Conservation (phyloP, 2,888 invertebrate genomes). For the Polymixis flavicincta region DNA sequence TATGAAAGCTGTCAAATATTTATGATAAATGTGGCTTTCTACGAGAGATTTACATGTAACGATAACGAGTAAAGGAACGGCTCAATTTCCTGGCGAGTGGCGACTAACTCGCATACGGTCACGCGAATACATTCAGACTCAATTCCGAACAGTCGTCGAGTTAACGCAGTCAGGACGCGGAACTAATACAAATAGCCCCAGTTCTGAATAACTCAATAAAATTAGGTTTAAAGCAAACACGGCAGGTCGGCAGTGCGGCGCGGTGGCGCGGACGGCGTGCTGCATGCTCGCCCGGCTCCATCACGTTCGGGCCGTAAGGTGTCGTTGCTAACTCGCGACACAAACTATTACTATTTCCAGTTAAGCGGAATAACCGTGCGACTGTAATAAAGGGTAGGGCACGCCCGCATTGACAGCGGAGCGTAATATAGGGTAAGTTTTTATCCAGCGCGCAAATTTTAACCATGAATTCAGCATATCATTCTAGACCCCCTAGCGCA, state of each 20-base stretch:
- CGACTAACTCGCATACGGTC: constrained; percentile 49
- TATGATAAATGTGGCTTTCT: constrained; percentile 61
- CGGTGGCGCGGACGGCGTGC: too few relatives aligned
- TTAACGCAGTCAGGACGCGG: constrained; percentile 67
- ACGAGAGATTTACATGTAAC: constrained; percentile 48
- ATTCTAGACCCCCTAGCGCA: too few relatives aligned
- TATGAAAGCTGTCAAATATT: constrained; percentile 63
- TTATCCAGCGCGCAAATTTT: too few relatives aligned
- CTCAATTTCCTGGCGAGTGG: constrained; percentile 55
- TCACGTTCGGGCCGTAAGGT: constrained; percentile 79
- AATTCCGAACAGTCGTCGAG: constrained; percentile 56
- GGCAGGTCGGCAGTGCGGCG: constrained; percentile 58
- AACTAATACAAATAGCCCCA: constrained; percentile 71
- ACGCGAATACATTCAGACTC: constrained; percentile 59
- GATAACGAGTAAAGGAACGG: constrained; percentile 45
- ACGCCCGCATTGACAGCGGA: constrained; percentile 64
- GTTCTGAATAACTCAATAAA: constrained; percentile 72
- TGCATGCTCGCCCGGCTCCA: constrained; percentile 41
- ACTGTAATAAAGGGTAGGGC: constrained; percentile 71
- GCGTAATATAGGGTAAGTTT: too few relatives aligned
- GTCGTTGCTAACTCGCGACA: constrained; percentile 68
- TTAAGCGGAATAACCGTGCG: constrained; percentile 83
- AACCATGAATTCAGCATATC: too few relatives aligned
- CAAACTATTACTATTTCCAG: constrained; percentile 80
- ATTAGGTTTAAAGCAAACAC: constrained; percentile 69